Base-by-base conservation (phyloP, 2,797 vertebrate genomes). In the Fistularia commersonii region DNA sequence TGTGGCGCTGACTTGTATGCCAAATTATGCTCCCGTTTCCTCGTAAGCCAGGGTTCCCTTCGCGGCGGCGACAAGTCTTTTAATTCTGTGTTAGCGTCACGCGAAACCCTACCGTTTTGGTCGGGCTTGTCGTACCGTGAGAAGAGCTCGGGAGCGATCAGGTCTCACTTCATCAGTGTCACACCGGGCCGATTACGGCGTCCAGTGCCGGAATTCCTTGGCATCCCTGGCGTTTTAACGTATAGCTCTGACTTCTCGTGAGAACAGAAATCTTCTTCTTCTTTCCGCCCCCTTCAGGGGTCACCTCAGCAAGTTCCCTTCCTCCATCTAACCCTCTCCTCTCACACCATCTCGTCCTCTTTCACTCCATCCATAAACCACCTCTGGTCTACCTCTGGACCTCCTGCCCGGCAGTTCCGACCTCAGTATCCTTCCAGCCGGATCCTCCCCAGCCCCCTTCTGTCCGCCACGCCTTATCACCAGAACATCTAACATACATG, bases 81-180 rank as follows among this genome's bases (percentile, higher is more conserved):
- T n/a, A n/a, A n/a, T 66, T 49, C 52, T 68, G 32, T 41, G n/a
- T 34, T 12, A 23, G 64, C 31, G 8, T 64, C 41, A 43, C 41
- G 44, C 54, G 53, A 44, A 33, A 56, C 3, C 0, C 37, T 49
- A 35, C 34, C 39, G 9, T 51, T 51, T 57, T 46, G 54, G 31
- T 15, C 11, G 56, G 57, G 52, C 66, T 64, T 45, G 41, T 55
- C 51, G 14, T 44, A 56, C 42, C 14, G 42, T 74, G 76, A 73
- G 71, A 77, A 76, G 54, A 63, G 23, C 57, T 52, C 65, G 47
- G 54, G 45, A 73, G 66, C 66, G 42, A 67, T 83, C 62, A 54
- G 38, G 56, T 66, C 72, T 68, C 64, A 79, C 72, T 66, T 84
- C 71, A 78, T 81, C 72, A 77, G 40, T 74, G 74, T 77, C 69